Percentiles rank a stretch among this genome's conserved stretches.
Evolutionary conservation across 2,888 invertebrate species (phyloP).

Genomic region (Trichogramma evanescens): DNA sequence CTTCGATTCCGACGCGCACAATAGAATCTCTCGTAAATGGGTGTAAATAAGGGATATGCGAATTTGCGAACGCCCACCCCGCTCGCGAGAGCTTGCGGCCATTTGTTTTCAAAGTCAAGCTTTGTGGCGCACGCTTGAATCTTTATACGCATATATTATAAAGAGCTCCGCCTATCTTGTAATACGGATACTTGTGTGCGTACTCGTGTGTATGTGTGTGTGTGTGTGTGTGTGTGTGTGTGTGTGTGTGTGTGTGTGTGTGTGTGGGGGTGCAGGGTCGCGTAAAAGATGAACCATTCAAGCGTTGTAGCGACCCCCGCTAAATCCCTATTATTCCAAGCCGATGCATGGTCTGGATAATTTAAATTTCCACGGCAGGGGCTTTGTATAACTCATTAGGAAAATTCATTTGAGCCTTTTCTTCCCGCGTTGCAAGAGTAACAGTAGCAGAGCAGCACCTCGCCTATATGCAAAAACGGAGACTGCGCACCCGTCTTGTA

Average conservation of each 20-base stretch:
- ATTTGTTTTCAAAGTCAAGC: too few relatives aligned
- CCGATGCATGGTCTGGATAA: conserved; percentile 12
- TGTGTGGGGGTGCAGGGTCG: neutral
- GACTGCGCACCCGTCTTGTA: conserved; percentile 7
- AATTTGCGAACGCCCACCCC: too few relatives aligned
- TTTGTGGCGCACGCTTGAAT: too few relatives aligned
- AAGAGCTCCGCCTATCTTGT: conserved; percentile 5
- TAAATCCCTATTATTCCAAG: conserved; percentile 18
- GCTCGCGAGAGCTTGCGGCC: too few relatives aligned
- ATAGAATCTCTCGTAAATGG: too few relatives aligned
- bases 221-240: too few relatives aligned
- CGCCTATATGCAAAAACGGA: conserved; percentile 18
- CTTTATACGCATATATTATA: too few relatives aligned
- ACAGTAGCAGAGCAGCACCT: neutral
- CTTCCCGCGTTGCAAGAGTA: conserved; percentile 3
- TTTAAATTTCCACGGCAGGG: conserved; percentile 19
- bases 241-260: too few relatives aligned
- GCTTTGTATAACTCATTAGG: conserved; percentile 24
- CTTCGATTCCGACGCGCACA: too few relatives aligned
- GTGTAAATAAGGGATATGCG: too few relatives aligned
- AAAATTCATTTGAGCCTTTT: conserved; percentile 25
- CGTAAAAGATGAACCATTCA: conserved; percentile 10
- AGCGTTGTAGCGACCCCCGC: neutral
- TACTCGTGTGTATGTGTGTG: too few relatives aligned
- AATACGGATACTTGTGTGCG: neutral